phyloP scores from a whole-genome alignment of 2,888 invertebrate genomes.

The Drosophila putrida region DNA sequence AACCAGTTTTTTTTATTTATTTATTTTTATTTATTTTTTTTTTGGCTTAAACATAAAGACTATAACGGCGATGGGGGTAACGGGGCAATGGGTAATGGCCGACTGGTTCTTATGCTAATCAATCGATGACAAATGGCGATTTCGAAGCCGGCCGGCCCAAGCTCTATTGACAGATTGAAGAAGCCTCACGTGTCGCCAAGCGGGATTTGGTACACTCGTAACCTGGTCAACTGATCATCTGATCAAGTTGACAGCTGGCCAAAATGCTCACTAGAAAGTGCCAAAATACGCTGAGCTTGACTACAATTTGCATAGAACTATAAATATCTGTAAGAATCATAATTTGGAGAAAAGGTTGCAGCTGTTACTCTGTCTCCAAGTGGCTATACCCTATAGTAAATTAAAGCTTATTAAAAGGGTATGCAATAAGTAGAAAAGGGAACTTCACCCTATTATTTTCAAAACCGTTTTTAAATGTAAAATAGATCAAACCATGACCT shows the following conservation, averaged over 20 bases:
- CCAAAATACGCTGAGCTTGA: conserved; percentile 39
- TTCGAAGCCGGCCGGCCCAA: conserved; percentile 33
- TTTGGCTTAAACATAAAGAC: conserved; percentile 37
- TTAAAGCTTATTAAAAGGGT: neutral
- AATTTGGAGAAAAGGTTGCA: conserved; percentile 8
- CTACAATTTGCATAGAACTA: conserved; percentile 35
- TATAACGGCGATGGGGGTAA: conserved; percentile 41
- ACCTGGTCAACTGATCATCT: conserved; percentile 12
- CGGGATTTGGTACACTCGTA: neutral
- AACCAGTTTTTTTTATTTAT: conserved; percentile 57
- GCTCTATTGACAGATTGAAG: conserved; percentile 20
- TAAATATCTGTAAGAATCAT: conserved; percentile 4
- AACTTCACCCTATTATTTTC: too few relatives aligned
- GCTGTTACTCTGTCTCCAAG: conserved; percentile 4
- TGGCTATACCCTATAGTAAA: conserved; percentile 2
- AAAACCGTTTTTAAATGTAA: too few relatives aligned
- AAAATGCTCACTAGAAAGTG: conserved; percentile 55
- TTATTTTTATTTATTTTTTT: neutral
- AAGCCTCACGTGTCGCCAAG: conserved; percentile 64
- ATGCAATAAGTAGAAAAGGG: neutral
- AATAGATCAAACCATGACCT: too few relatives aligned
- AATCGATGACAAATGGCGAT: conserved; percentile 47
- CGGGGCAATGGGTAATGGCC: neutral
- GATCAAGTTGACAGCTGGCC: conserved; percentile 21
- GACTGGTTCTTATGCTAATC: conserved; percentile 76